Percentiles rank a stretch among this genome's conserved stretches.
Conservation (phyloP, 2,113 vertebrate genomes). For the Theristicus caerulescens region DNA sequence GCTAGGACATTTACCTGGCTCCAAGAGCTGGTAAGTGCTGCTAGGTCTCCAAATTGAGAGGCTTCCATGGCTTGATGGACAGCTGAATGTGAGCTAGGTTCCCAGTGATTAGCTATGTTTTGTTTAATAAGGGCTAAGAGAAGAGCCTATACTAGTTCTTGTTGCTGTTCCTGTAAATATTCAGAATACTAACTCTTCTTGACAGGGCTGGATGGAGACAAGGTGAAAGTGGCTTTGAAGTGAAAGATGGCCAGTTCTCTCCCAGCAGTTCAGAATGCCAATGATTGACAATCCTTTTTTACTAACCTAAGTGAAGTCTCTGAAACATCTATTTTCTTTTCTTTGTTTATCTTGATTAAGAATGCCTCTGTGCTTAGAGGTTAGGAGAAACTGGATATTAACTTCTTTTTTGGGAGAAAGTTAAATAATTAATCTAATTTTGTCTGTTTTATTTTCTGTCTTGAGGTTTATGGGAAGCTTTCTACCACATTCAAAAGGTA, state of each 20-base stretch:
- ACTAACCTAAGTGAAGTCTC: background rate
- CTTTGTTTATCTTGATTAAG: constrained; percentile 69
- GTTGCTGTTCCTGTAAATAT: background rate
- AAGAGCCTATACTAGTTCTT: background rate
- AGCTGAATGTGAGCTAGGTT: background rate
- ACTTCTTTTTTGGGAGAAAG: background rate
- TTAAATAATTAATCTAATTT: constrained; percentile 58
- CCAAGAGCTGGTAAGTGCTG: background rate
- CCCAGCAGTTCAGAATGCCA: constrained; percentile 27
- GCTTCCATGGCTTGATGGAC: background rate
- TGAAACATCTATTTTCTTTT: constrained; percentile 58
- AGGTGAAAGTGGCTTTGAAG: background rate
- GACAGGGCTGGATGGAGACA: background rate
- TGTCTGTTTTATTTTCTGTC: background rate
- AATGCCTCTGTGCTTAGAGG: constrained; percentile 45
- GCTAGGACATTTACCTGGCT: background rate
- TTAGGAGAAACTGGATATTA: constrained; percentile 38
- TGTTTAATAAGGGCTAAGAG: background rate
- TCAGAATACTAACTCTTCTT: background rate
- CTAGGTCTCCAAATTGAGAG: background rate
- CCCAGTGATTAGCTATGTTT: background rate
- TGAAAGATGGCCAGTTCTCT: background rate
- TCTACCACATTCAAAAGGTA: background rate
- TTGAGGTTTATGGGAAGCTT: background rate
- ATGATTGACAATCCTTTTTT: constrained; percentile 50